Evolutionary conservation across 2,113 vertebrate species (phyloP).

Genomic region (Toxotes chatareus): DNA sequence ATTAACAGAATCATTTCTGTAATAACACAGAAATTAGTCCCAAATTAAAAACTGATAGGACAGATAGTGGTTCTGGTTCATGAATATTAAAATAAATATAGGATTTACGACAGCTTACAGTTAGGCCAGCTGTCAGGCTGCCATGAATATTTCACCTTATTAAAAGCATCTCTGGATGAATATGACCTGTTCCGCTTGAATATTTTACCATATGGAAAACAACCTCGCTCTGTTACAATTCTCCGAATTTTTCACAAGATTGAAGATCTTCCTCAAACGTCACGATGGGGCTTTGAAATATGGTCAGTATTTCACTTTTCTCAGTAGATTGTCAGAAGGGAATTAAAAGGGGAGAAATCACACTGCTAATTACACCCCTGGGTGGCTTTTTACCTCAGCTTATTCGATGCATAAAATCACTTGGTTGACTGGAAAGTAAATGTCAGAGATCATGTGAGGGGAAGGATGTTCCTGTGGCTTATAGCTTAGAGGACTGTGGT

Average conservation of each 20-base stretch:
- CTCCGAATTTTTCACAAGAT: background rate
- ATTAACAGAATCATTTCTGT: background rate
- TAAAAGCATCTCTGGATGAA: conserved; percentile 17
- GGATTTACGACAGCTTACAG: background rate
- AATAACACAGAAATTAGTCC: background rate
- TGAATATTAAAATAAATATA: conserved; percentile 10
- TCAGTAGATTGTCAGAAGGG: background rate
- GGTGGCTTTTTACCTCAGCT: conserved; percentile 13
- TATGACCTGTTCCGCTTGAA: conserved; percentile 9
- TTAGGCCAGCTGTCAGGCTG: background rate
- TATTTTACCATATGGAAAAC: conserved; percentile 27
- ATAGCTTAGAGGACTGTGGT: background rate
- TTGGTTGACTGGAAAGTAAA: conserved; percentile 20
- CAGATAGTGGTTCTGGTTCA: background rate
- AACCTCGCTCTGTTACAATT: background rate
- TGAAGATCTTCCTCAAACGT: conserved; percentile 1
- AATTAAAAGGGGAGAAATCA: conserved; percentile 4
- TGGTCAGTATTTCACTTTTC: background rate
- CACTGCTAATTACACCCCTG: conserved; percentile 5
- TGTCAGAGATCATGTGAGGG: background rate
- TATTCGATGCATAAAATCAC: background rate
- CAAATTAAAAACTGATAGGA: conserved; percentile 9
- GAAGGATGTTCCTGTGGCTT: background rate
- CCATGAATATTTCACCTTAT: conserved; percentile 41
- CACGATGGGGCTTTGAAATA: background rate